phyloP scores from a whole-genome alignment of 2,113 vertebrate genomes.

The Mandrillus leucophaeus region DNA sequence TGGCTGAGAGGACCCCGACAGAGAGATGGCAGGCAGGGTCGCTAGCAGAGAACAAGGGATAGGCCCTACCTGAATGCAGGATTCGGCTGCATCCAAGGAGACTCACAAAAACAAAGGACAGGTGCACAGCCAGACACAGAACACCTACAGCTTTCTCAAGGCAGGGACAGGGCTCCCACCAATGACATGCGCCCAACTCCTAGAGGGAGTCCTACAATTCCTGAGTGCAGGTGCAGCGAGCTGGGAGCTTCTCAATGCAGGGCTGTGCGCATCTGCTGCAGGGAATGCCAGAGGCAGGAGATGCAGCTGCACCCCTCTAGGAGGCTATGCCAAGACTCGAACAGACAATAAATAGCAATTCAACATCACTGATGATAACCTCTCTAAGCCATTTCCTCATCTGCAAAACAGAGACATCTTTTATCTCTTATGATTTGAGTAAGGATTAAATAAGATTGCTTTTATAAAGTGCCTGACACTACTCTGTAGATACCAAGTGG shows the following conservation, averaged over 20 bases:
- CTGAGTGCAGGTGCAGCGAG: neutral
- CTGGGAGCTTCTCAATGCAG: neutral
- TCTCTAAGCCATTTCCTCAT: constrained; percentile 43
- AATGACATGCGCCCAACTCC: neutral
- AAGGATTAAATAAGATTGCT: constrained; percentile 56
- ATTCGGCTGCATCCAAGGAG: neutral
- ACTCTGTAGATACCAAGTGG: constrained; percentile 58
- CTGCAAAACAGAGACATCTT: constrained; percentile 50
- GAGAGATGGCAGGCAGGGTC: neutral
- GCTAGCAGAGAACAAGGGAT: neutral
- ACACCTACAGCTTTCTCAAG: neutral
- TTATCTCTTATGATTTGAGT: constrained; percentile 32
- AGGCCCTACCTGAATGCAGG: neutral
- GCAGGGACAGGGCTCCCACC: neutral
- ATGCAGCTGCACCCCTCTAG: neutral
- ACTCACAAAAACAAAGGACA: neutral
- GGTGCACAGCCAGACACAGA: neutral
- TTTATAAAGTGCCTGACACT: constrained; percentile 52
- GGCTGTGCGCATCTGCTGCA: neutral
- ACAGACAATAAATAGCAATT: constrained; percentile 34
- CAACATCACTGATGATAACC: neutral
- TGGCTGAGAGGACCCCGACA: neutral
- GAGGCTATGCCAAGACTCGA: neutral
- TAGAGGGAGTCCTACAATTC: neutral
- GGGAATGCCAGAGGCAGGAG: neutral